Evolutionary conservation across 2,113 vertebrate genomes (phyloP).

Genomic region (Spheniscus mendiculus): DNA sequence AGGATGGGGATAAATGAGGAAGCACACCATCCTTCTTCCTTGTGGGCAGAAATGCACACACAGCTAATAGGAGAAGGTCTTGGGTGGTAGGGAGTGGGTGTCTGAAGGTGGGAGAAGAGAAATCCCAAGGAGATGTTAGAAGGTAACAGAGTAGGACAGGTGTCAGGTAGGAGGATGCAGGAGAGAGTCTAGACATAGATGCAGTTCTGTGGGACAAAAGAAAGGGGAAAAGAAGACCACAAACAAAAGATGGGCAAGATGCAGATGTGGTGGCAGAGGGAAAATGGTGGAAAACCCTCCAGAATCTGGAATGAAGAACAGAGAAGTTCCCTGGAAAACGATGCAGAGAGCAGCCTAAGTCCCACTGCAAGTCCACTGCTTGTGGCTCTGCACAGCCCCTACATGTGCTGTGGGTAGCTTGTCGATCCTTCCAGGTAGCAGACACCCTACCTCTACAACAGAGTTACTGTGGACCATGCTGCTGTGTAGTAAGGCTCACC

Average conservation of each 20-base stretch:
- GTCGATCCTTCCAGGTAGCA: not conserved
- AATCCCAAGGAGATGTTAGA: not conserved
- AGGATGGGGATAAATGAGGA: not conserved
- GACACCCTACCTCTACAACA: not conserved
- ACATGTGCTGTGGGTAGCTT: not conserved
- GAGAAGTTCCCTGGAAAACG: not conserved
- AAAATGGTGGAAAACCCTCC: not conserved
- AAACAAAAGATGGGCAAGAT: not conserved
- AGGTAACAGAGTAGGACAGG: not conserved
- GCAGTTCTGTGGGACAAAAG: not conserved
- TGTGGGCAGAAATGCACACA: not conserved
- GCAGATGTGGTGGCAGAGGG: not conserved
- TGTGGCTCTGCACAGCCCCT: not conserved
- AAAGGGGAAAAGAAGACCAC: not conserved
- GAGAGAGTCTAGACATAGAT: not conserved
- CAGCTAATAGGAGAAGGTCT: not conserved
- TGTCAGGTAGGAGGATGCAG: not conserved
- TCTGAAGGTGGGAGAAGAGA: not conserved
- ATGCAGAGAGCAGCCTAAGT: not conserved
- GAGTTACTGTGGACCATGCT: not conserved
- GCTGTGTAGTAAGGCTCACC: not conserved
- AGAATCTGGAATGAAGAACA: not conserved
- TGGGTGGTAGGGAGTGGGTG: not conserved
- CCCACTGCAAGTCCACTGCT: not conserved
- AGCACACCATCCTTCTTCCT: not conserved